A percentile compares a stretch with the other conserved stretches of the same genome.
These are phyloP conservation scores for Diplazon laetatorius DNA, from an alignment of 2,888 invertebrate genomes.

Conservation along the genomic window DNA sequence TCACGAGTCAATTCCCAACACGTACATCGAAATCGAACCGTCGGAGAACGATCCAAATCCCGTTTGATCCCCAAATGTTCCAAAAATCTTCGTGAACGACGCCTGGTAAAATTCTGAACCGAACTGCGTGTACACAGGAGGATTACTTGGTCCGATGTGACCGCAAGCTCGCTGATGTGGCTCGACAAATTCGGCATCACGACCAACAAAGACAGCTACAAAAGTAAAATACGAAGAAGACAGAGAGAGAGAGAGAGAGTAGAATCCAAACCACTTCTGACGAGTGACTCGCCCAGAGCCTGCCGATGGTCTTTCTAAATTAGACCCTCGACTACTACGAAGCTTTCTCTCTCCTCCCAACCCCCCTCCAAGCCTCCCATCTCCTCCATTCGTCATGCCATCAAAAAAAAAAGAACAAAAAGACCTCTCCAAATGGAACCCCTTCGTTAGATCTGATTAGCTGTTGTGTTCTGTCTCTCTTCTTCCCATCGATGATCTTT, in stretches of 20 bases:
- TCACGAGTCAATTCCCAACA: constrained; percentile 23
- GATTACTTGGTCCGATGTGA: not conserved
- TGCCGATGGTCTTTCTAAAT: constrained; percentile 46
- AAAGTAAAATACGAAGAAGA: no score
- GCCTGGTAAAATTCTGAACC: constrained; percentile 18
- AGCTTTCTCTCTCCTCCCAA: constrained; percentile 21
- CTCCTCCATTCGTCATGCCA: no score
- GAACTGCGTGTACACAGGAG: constrained; percentile 26
- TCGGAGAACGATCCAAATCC: not conserved
- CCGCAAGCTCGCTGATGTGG: not conserved
- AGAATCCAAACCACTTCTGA: constrained; percentile 6
- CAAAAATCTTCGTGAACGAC: not conserved
- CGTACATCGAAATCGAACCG: constrained; percentile 26
- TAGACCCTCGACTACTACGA: constrained; percentile 56
- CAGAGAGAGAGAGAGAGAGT: constrained; percentile 30
- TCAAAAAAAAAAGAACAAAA: no score
- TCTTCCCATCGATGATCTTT: no score
- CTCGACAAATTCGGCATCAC: constrained; percentile 28
- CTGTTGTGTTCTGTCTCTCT: no score
- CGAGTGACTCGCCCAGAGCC: constrained; percentile 16
- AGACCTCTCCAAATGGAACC: not conserved
- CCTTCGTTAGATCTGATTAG: not conserved
- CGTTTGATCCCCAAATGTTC: not conserved
- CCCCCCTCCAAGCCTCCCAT: no score
- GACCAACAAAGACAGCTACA: no score